Conservation (phyloP, 2,113 vertebrate species). For the Xenopus tropicalis region UCB_Xtro_10.0 CM004451.2:66902001-66902500, state of each 20-base stretch:
- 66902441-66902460: background rate
- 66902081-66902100: background rate
- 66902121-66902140: background rate
- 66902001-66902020: background rate
- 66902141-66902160: background rate
- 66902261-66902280: background rate
- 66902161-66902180: background rate
- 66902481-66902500: too few species aligned
- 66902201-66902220: background rate
- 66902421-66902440: background rate
- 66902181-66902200: constrained; percentile 4
- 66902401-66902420: background rate
- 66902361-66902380: background rate
- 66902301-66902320: background rate
- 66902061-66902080: background rate
- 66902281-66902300: background rate
- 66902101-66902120: background rate
- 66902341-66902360: constrained; percentile 3
- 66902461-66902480: background rate
- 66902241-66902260: background rate
- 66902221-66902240: background rate
- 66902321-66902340: background rate
- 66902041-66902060: background rate
- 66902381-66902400: background rate
- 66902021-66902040: background rate